Base-by-base conservation (phyloP, 2,888 invertebrate genomes). In the Acheta domesticus region DNA sequence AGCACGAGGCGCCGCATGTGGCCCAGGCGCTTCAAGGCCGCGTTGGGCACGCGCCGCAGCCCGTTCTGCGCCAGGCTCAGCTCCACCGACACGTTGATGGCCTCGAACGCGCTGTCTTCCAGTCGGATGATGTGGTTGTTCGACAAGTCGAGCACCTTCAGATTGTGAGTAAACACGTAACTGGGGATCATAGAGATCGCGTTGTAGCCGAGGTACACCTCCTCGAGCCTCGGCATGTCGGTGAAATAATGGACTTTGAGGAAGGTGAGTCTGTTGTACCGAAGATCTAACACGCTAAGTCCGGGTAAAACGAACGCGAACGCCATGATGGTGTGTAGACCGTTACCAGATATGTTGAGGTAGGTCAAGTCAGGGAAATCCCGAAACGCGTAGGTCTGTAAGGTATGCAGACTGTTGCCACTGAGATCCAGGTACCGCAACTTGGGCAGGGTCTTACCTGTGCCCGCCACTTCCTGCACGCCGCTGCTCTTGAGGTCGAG, bases 61-160 rank as follows among this genome's bases (percentile, higher is more conserved):
- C 82, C 78, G 78, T 84, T 84, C 14, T 79, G 81, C 21, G 82
- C 82, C 75, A 83, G 78, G 75, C 82, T 81, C 74, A 83, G 79
- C 50, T 80, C 77, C 16, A 80, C 80, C 8, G 81, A 80, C 62
- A 83, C 82, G 74, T 82, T 82, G 74, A 83, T 82, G 36, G 82
- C 83, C 73, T 82, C 82, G 36, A 83, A 83, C 23, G 83, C 82
- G 48, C 81, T 81, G n/a, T 83, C 82, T 50, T 83, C 83, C 50
- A 83, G 75, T 16, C 82, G 80, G 21, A 82, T 83, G n/a, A 83
- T 81, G 76, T 82, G 82, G 78, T 83, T 83, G 23, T 80, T 78
- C 5, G 83, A 82, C 2, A 83, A 79, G 62, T 82, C 82, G 16
- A 83, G 80, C 11, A 80, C 77, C 49, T 81, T 78, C 23, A 83